These are phyloP conservation scores for Ondatra zibethicus DNA, from an alignment of 2,113 vertebrate species.

Conservation along the genomic window DNA sequence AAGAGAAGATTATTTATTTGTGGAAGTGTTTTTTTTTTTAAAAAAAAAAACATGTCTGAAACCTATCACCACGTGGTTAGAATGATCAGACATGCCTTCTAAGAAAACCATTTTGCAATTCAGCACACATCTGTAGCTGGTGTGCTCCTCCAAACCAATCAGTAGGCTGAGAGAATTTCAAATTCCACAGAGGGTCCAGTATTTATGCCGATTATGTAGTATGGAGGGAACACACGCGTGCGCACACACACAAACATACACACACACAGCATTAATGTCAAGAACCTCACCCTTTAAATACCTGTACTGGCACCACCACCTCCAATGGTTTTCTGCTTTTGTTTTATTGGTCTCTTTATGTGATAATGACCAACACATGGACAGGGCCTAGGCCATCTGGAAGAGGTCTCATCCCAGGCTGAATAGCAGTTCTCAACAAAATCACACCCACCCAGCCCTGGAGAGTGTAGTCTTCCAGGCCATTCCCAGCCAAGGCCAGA, in stretches of 20 bases:
- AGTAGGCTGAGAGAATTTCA: conserved; percentile 44
- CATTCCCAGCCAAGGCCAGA: conserved; percentile 21
- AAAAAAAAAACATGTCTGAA: conserved; percentile 52
- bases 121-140: conserved; percentile 76
- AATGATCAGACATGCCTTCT: conserved; percentile 10
- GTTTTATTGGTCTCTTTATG: conserved; percentile 76
- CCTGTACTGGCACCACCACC: conserved; percentile 59
- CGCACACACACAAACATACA: not conserved
- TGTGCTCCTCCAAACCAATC: conserved; percentile 45
- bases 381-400: conserved; percentile 58
- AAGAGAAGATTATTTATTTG: conserved; percentile 68
- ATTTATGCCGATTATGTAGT: conserved; percentile 63
- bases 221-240: not conserved
- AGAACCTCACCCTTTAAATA: conserved; percentile 57
- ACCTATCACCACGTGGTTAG: conserved; percentile 47
- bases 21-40: conserved; percentile 37
- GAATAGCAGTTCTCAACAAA: conserved; percentile 63
- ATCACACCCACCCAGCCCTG: conserved; percentile 57
- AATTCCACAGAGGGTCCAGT: conserved; percentile 13
- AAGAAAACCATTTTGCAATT: conserved; percentile 64
- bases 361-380: conserved; percentile 71
- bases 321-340: conserved; percentile 15
- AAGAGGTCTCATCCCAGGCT: conserved; percentile 63
- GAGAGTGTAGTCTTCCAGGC: conserved; percentile 1
- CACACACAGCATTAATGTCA: not conserved